Conservation (phyloP, 23 tunicate genomes). For the Styela plicata region DNA sequence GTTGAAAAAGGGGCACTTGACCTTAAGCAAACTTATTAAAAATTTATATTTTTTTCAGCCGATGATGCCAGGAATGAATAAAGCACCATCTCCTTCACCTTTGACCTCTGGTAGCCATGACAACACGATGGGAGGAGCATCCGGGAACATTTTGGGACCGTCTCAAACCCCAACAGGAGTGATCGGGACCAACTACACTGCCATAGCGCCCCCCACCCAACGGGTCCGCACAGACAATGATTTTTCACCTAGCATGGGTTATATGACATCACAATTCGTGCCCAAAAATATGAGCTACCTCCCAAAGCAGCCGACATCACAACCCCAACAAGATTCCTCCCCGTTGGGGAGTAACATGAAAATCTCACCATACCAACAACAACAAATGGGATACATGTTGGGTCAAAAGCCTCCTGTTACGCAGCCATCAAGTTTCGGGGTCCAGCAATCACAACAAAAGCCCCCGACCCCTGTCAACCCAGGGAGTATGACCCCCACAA, state of each 20-base stretch:
- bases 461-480: constrained; percentile 36
- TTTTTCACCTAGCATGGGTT: not conserved
- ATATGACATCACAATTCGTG: not conserved
- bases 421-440: not conserved
- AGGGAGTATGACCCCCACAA: constrained; percentile 15
- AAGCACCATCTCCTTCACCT: constrained; percentile 40
- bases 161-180: constrained; percentile 31
- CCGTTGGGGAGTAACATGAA: not conserved
- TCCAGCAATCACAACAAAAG: constrained; percentile 1
- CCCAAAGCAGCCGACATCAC: not conserved
- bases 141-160: constrained; percentile 38
- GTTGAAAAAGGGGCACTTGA: too few relatives aligned
- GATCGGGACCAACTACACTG: constrained; percentile 29
- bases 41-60: too few relatives aligned
- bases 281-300: not conserved
- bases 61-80: constrained; percentile 22
- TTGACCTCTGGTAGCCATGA: constrained; percentile 34
- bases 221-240: constrained; percentile 23
- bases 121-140: constrained; percentile 13
- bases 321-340: not conserved
- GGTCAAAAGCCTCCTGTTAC: not conserved
- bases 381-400: constrained; percentile 4
- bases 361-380: constrained; percentile 13
- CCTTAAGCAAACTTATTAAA: too few relatives aligned
- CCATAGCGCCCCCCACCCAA: constrained; percentile 45